Evolutionary conservation across 2,113 vertebrate genomes (phyloP), one percentile per base, ranked within the genome.

Genomic region (Cottus gobio): DNA sequence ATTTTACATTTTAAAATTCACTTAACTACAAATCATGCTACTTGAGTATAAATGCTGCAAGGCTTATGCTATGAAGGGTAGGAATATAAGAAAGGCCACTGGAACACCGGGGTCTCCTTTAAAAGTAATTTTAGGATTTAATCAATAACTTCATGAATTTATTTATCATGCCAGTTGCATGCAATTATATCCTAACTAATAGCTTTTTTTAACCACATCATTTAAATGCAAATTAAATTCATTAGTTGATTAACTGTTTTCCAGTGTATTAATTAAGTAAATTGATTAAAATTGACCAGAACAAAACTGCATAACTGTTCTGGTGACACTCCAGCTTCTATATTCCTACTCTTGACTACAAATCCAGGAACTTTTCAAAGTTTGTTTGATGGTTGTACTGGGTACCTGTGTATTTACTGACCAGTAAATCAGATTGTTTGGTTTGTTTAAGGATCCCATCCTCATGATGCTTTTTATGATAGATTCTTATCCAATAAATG

Each of bases 1-100:
- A n/a, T 52, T 42, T 77, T 37, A 24, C 18, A 62, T 78, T 70
- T 70, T 28, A 62, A 7, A 65, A 30, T 66, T 48, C 15, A 44
- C 57, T 65, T 20, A 56, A 57, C 60, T 39, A n/a, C n/a, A 24
- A 28, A 9, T 36, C 34, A 30, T 64, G 58, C 36, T 11, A 70
- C 34, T 9, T 56, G 26, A 63, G 58, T 54, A 18, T 42, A 34
- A 22, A n/a, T n/a, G n/a, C n/a, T 65, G 61, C 34, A 64, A 2
- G 9, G 13, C 6, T 20, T 6, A 20, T 71, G 3, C 56, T 44
- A n/a, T 26, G 13, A 64, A 44, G 26, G 28, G n/a, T n/a, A n/a
- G n/a, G n/a, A n/a, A 58, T 72, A 42, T 3, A 42, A 34, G 15
- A 44, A 22, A 77, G n/a, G n/a, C n/a, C n/a, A n/a, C n/a, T n/a